Evolutionary conservation across 2,888 invertebrate genomes (phyloP), one percentile per base, ranked within the genome.

Genomic region (Alcis repandata): DNA sequence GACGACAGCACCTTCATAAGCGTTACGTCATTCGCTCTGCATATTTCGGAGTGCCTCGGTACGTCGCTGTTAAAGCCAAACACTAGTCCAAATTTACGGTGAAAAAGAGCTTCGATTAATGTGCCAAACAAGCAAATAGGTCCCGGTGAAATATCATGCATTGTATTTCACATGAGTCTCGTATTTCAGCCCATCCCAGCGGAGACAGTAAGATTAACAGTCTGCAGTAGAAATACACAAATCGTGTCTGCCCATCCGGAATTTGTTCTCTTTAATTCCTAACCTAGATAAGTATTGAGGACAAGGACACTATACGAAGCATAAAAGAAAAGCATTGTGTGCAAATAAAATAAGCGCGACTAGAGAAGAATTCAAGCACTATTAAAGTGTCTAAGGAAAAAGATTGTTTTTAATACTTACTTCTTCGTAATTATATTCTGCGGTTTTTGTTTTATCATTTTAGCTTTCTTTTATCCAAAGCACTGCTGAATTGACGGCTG

Each of bases 141-240:
- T 45, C 32, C 13, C 11, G 36, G 59, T 49, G 27, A 54, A 59
- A 64, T 59, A 64, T 58, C 63, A 46, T 41, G 59, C 36, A 27
- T 54, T 32, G 48, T 64, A 64, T 59, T 41, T 63, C 52, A 53
- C 58, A 52, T 9, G 58, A 27, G 33, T 52, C 48, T 52, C 60
- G 57, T 65, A 65, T 60, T 57, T 57, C 57, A 65, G 51, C 11
- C 58, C 19, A 52, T 33, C 59, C 49, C 57, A 22, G 51, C 59
- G 60, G 60, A 72, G 73, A 65, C 75, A 73, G 65, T 49, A 72
- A 76, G 72, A 79, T 75, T 74, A 76, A 77, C 78, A 74, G 69
- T 70, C 59, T 69, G 66, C 67, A 63, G 64, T 64, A 70, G 70
- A 77, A 74, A 78, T 51, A 76, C 74, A 77, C 75, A 75, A 78